Base-by-base conservation (phyloP, 2,113 vertebrate species). In the Podarcis raffonei region DNA sequence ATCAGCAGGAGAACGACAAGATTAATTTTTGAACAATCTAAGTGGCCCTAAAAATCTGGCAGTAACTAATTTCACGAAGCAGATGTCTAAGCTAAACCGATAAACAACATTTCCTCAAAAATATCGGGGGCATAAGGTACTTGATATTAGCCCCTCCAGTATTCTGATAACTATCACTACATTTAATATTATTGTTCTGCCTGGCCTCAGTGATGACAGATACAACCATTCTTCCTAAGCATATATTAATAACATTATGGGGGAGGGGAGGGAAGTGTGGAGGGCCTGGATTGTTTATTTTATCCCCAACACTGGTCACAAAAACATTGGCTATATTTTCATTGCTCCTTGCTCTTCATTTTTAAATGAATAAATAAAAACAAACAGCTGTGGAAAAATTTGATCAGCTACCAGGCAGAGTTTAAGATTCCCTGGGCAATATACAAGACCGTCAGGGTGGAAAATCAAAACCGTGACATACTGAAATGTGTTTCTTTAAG, bases 1-100 rank as follows among this genome's bases (percentile, higher is more conserved):
- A 87, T 88, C 91, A 93, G 89, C 8, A 87, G 80, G 92, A 90
- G 37, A 6, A 30, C 62, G 16, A 86, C 90, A 53, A 84, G 88
- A 84, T 87, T 85, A 77, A 88, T 89, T 84, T 88, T 57, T 84
- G 87, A 89, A 89, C 81, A 84, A 79, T 78, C 37, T 48, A 79
- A 79, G 85, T 6, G 81, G 18, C 25, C 39, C 85, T 91, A 53
- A 89, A 89, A 92, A 79, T 35, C 83, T 32, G 81, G 12, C 5
- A 68, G 68, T 92, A 93, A 83, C 71, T 69, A 90, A 87, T 57
- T 72, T 84, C 88, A 89, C 9, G 9, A 66, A 87, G 8, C 77
- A 81, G 81, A 83, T 88, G 87, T 88, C 62, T 77, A 27, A 15
- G 72, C 48, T 68, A 72, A 68, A 78, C 8, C n/a, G 65, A 77